Base-by-base conservation (phyloP, 2,797 vertebrate genomes). In the Sphaeramia orbicularis region DNA sequence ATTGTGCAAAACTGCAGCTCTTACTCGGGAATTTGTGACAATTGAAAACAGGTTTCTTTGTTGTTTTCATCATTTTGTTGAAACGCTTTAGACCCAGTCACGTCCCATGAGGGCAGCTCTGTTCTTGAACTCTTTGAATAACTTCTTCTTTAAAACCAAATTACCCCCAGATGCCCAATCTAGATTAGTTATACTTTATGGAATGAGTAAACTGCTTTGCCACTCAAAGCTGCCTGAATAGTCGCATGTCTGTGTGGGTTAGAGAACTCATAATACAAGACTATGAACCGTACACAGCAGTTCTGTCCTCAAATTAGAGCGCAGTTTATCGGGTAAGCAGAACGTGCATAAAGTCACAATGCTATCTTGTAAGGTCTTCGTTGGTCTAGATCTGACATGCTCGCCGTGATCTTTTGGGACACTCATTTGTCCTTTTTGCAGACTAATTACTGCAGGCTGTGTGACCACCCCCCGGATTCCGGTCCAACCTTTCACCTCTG, bases 401-500 rank as follows among this genome's bases (percentile, higher is more conserved):
- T 70, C 50, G 0, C 32, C 35, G 71, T 5, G 56, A 78, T 81
- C 63, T 61, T 71, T 32, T 45, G 64, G 72, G 68, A 85, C 66
- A 74, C 47, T 91, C 60, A 88, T 85, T 92, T 86, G 85, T 91
- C 85, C 88, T 77, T 77, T 77, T 80, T 56, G 75, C 69, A 58
- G 67, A 71, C 80, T 93, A 90, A 80, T 89, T 92, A 86, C 78
- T 75, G 85, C 82, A 90, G 86, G 78, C 76, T 86, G 89, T 89
- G 86, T 83, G 83, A 91, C 85, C 76, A 74, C 77, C 86, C 74
- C 78, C 81, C 45, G 69, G 86, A 83, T 72, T 67, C 76, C 45
- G 64, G 45, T 82, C 83, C 89, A 84, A 93, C 93, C 93, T 91
- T 88, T 95, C 90, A 94, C 89, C 91, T 78, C 77, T 0, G n/a